Conservation (phyloP, 2,888 invertebrate species). For the Trissonchulus latispiculum region DNA sequence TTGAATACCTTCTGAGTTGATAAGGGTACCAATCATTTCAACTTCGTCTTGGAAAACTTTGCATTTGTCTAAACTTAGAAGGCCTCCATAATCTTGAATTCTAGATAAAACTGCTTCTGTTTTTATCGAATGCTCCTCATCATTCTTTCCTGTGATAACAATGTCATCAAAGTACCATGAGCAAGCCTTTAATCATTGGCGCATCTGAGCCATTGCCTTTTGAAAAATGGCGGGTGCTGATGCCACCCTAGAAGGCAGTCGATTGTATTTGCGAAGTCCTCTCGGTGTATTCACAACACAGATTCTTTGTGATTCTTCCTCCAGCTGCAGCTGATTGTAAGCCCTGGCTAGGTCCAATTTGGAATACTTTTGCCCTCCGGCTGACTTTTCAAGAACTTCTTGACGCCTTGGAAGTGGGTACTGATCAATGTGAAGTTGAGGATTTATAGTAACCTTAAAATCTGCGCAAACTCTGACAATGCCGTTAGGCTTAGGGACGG, state of each 20-base stretch:
- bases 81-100: not conserved
- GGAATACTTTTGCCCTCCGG: slow-evolving; percentile 27
- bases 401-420: slow-evolving; percentile 27
- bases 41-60: not conserved
- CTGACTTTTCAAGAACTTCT: slow-evolving; percentile 25
- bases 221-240: not conserved
- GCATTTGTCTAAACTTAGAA: not conserved
- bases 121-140: not conserved
- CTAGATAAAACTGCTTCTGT: not conserved
- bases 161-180: slow-evolving; percentile 6
- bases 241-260: not conserved
- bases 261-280: slow-evolving; percentile 24
- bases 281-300: slow-evolving; percentile 30
- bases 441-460: slow-evolving; percentile 33
- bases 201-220: not conserved
- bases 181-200: not conserved
- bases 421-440: slow-evolving; percentile 19
- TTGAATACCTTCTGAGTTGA: not conserved
- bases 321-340: slow-evolving; percentile 28
- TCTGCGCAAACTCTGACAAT: slow-evolving; percentile 31
- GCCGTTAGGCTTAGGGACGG: slow-evolving; percentile 30
- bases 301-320: slow-evolving; percentile 26
- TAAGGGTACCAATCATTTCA: not conserved
- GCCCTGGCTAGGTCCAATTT: slow-evolving; percentile 33
- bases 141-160: not conserved